These are phyloP conservation scores for Caranx ignobilis DNA, from an alignment of 2,113 vertebrate genomes.

Conservation along the genomic window DNA sequence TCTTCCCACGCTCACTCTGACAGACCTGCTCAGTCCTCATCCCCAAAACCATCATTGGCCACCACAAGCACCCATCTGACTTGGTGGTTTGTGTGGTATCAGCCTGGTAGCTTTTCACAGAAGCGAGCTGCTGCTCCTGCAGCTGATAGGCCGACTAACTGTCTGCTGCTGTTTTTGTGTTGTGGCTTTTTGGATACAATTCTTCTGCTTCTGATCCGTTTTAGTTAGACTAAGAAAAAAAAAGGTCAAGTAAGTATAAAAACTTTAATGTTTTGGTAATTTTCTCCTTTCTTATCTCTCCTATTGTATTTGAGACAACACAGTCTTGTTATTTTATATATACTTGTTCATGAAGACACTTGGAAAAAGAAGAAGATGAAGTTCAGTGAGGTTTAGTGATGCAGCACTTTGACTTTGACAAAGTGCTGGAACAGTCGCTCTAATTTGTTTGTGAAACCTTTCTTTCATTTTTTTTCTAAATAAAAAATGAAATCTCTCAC, in stretches of 20 bases:
- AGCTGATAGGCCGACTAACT: slow-evolving; percentile 43
- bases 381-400: slow-evolving; percentile 65
- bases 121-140: slow-evolving; percentile 17
- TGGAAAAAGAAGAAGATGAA: slow-evolving; percentile 29
- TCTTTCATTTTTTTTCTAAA: slow-evolving; percentile 62
- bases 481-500: slow-evolving; percentile 61
- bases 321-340: slow-evolving; percentile 39
- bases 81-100: slow-evolving; percentile 54
- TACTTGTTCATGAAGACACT: slow-evolving; percentile 30
- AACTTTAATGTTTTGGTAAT: not conserved
- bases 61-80: slow-evolving; percentile 26
- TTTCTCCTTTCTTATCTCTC: slow-evolving; percentile 1
- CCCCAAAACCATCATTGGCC: slow-evolving; percentile 1
- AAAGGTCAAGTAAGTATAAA: not conserved
- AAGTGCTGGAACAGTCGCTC: slow-evolving; percentile 71
- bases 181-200: slow-evolving; percentile 8
- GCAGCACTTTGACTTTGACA: slow-evolving; percentile 76
- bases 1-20: not conserved
- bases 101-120: slow-evolving; percentile 22
- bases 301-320: slow-evolving; percentile 36
- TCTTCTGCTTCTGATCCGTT: not conserved
- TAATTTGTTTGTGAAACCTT: slow-evolving; percentile 76
- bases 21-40: slow-evolving; percentile 5
- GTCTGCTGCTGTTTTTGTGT: slow-evolving; percentile 4
- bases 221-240: not conserved